A percentile compares a stretch with the other conserved stretches of the same genome.
phyloP scores from a whole-genome alignment of 2,797 vertebrate genomes.

The Enteromius viviparus region DNA sequence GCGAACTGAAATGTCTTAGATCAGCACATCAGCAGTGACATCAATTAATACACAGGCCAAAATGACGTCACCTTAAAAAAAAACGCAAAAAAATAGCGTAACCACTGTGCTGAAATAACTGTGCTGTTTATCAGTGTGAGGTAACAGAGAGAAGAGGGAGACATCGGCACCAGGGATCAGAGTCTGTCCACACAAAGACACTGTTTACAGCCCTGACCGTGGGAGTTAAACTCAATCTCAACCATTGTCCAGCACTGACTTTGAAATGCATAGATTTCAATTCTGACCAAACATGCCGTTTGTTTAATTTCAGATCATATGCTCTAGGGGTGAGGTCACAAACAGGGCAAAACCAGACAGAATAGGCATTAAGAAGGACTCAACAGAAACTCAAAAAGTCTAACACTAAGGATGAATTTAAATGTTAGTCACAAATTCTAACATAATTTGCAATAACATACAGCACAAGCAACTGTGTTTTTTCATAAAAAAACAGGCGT shows the following conservation, averaged over 20 bases:
- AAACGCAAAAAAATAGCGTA: neutral
- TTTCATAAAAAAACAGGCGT: neutral
- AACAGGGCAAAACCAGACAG: slow-evolving; percentile 9
- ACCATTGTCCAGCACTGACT: slow-evolving; percentile 62
- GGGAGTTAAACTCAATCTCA: slow-evolving; percentile 66
- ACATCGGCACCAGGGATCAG: slow-evolving; percentile 73
- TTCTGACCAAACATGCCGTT: slow-evolving; percentile 52
- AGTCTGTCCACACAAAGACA: slow-evolving; percentile 70
- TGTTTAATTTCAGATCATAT: slow-evolving; percentile 61
- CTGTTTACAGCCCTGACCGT: slow-evolving; percentile 64
- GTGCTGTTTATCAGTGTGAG: slow-evolving; percentile 21
- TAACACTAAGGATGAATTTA: neutral
- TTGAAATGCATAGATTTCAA: slow-evolving; percentile 67
- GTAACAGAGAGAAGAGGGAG: slow-evolving; percentile 60
- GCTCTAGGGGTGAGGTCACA: slow-evolving; percentile 22
- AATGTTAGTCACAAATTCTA: neutral
- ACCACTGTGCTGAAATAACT: neutral
- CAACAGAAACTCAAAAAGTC: neutral
- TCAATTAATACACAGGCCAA: slow-evolving; percentile 10
- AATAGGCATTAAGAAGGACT: neutral
- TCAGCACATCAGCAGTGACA: slow-evolving; percentile 9
- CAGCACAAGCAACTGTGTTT: neutral
- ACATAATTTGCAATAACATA: neutral
- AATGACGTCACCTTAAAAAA: slow-evolving; percentile 18
- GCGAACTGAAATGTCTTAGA: slow-evolving; percentile 7